phyloP scores from a whole-genome alignment of 2,888 invertebrate species.

The Penaeus monodon region DNA sequence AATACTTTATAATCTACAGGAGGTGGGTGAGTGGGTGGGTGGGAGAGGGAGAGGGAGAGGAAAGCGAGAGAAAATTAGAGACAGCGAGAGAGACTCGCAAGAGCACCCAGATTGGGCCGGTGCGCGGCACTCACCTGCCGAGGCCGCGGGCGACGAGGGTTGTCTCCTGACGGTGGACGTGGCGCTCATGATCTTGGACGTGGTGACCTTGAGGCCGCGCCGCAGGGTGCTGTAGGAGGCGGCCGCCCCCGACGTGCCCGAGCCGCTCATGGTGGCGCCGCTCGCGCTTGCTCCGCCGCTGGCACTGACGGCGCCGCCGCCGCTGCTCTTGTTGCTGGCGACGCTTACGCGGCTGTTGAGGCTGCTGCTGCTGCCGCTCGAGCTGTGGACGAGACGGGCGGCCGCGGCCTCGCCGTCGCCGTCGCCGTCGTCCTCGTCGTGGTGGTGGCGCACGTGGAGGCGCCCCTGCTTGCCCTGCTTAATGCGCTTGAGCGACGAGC shows the following conservation, averaged over 20 bases:
- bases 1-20: too few relatives aligned
- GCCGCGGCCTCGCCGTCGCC: slow-evolving; percentile 41
- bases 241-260: slow-evolving; percentile 42
- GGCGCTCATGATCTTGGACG: slow-evolving; percentile 61
- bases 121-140: slow-evolving; percentile 28
- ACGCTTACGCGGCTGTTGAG: slow-evolving; percentile 39
- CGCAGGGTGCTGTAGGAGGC: slow-evolving; percentile 59
- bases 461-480: slow-evolving; percentile 15
- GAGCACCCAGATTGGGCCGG: neutral
- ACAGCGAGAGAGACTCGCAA: neutral
- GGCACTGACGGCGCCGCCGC: neutral
- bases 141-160: slow-evolving; percentile 12
- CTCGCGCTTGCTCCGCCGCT: slow-evolving; percentile 2
- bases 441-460: slow-evolving; percentile 21
- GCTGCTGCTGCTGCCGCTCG: slow-evolving; percentile 41
- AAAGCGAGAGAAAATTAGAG: neutral
- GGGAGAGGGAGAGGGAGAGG: neutral
- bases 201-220: slow-evolving; percentile 63
- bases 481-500: slow-evolving; percentile 21
- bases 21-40: neutral
- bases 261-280: slow-evolving; percentile 25
- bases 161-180: slow-evolving; percentile 52
- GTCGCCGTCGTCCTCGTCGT: slow-evolving; percentile 24
- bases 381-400: slow-evolving; percentile 18
- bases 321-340: slow-evolving; percentile 16